Percentiles rank a stretch among this genome's conserved stretches.
phyloP scores from a whole-genome alignment of 2,888 invertebrate species.

The Villa cingulata region DNA sequence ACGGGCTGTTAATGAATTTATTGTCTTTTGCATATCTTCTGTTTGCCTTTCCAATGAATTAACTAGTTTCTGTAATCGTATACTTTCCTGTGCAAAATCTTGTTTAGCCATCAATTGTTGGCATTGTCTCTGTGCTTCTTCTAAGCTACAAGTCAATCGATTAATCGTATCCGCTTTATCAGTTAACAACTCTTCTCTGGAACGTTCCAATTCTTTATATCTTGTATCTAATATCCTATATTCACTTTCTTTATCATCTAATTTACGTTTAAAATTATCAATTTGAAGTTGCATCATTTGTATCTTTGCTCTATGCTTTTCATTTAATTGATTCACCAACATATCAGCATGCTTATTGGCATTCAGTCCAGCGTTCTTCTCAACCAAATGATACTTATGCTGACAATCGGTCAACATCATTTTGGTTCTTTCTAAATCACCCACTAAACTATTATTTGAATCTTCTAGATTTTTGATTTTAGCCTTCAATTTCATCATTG shows the following conservation, averaged over 20 bases:
- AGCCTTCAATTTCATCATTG: slow-evolving; percentile 26
- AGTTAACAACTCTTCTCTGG: slow-evolving; percentile 45
- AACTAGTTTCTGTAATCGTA: slow-evolving; percentile 24
- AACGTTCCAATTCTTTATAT: slow-evolving; percentile 44
- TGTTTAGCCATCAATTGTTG: slow-evolving; percentile 28
- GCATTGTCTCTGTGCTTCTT: slow-evolving; percentile 43
- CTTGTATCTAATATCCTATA: slow-evolving; percentile 40
- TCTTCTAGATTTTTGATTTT: slow-evolving; percentile 33
- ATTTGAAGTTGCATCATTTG: slow-evolving; percentile 39
- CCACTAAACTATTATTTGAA: slow-evolving; percentile 40
- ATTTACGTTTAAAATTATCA: slow-evolving; percentile 32
- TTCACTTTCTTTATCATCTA: slow-evolving; percentile 39
- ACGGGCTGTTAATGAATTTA: slow-evolving; percentile 23
- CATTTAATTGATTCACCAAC: slow-evolving; percentile 37
- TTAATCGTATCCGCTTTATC: slow-evolving; percentile 51
- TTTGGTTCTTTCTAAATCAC: slow-evolving; percentile 42
- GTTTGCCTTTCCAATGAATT: slow-evolving; percentile 27
- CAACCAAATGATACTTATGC: slow-evolving; percentile 32
- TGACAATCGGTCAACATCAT: slow-evolving; percentile 39
- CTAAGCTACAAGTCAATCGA: slow-evolving; percentile 44
- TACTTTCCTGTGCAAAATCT: slow-evolving; percentile 26
- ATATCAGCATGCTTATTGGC: slow-evolving; percentile 27
- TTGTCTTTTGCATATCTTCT: slow-evolving; percentile 26
- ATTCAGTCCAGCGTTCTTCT: slow-evolving; percentile 25
- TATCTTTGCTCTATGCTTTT: slow-evolving; percentile 37